These are phyloP conservation scores for Nomada goodeniana DNA, from an alignment of 2,888 invertebrate species.

Conservation along the genomic window DNA sequence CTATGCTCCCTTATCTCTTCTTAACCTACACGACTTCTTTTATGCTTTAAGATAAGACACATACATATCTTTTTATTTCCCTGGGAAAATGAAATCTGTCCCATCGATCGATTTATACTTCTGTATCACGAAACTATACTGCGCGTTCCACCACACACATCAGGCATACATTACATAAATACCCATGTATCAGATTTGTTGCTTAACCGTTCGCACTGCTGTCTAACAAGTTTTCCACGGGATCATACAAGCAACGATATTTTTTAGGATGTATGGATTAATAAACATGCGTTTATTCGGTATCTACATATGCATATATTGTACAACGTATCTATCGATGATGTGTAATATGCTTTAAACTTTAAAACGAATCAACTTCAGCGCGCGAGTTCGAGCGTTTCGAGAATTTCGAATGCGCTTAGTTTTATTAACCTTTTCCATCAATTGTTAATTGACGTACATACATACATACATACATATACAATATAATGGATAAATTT, in stretches of 20 bases:
- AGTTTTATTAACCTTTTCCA: no score
- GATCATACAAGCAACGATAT: conserved; percentile 27
- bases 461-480: no score
- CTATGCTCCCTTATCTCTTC: conserved; percentile 1
- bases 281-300: background rate
- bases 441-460: no score
- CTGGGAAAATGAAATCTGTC: conserved; percentile 27
- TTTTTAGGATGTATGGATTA: background rate
- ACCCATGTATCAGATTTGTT: conserved; percentile 34
- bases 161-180: conserved; percentile 59
- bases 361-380: background rate
- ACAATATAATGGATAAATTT: no score
- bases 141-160: conserved; percentile 56
- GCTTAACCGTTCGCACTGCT: conserved; percentile 26
- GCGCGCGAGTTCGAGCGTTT: no score
- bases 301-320: background rate
- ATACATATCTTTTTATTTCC: conserved; percentile 2
- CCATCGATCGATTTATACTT: conserved; percentile 53
- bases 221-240: conserved; percentile 15
- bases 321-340: background rate
- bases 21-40: background rate
- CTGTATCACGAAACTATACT: conserved; percentile 62
- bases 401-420: no score
- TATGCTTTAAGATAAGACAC: background rate
- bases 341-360: no score